Evolutionary conservation across 1,140 invertebrate genomes (phyloP), one percentile per base, ranked within the genome.

Genomic region (Frieseomelitta varia): DNA sequence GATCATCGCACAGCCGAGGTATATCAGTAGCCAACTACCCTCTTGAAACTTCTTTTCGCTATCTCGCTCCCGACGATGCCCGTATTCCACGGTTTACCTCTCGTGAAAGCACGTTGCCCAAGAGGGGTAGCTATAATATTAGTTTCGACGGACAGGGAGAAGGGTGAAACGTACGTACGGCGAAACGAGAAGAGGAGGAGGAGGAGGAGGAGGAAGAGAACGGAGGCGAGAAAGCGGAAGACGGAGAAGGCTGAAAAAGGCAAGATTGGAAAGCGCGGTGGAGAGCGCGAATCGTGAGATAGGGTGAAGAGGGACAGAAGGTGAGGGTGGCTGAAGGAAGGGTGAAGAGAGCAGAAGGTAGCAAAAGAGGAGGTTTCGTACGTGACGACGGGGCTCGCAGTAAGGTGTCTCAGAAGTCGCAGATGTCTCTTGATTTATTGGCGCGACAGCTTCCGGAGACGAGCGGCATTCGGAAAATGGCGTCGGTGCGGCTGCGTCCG

Each of bases 391-490:
- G 81, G 67, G 79, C 71, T 87, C 76, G 76, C 79, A 87, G 88
- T 89, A 87, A 90, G 89, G 89, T 90, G 86, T 86, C 80, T 84
- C 88, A 90, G 83, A 90, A 90, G 89, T 90, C 88, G 88, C 89
- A 90, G 89, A 90, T 90, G 89, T 90, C 89, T 90, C 89, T 90
- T 90, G 89, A 90, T 90, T 90, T 90, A 90, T 90, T 84, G 88
- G 89, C 51, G 88, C 86, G 89, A 90, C 89, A 90, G 89, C 86
- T 90, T 90, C 88, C 86, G 86, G 72, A 88, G 89, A 90, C 89
- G 89, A 90, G 89, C 80, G 76, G 89, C 83, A 90, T 90, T 90
- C 86, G n/a, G 83, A 87, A 90, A 90, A 90, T 90, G 89, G 89
- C 85, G 85, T 27, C 83, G 69, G 72, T 61, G 4, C 68, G 39